phyloP scores from a whole-genome alignment of 2,797 vertebrate genomes.

The Bradypus variegatus region DNA sequence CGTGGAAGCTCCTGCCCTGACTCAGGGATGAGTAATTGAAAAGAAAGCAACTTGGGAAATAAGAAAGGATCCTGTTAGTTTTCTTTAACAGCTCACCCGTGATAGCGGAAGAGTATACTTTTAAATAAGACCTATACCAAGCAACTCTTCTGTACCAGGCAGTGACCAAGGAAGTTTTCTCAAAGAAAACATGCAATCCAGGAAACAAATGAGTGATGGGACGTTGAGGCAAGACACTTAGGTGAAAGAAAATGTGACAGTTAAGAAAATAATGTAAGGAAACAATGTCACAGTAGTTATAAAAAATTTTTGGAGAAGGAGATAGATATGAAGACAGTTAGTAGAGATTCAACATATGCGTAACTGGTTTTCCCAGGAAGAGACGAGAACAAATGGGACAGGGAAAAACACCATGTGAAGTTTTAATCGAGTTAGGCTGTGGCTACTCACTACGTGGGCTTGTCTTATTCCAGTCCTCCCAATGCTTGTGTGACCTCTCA shows the following conservation, averaged over 20 bases:
- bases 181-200: not conserved
- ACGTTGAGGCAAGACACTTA: not conserved
- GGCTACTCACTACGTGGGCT: not conserved
- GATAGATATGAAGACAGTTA: not conserved
- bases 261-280: conserved; percentile 12
- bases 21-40: conserved; percentile 39
- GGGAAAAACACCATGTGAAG: not conserved
- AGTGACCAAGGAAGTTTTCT: not conserved
- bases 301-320: not conserved
- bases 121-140: not conserved
- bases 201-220: not conserved
- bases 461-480: not conserved
- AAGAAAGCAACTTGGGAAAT: not conserved
- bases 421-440: not conserved
- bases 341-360: not conserved
- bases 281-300: not conserved
- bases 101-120: not conserved
- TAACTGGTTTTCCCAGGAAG: not conserved
- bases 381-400: not conserved
- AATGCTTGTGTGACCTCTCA: not conserved
- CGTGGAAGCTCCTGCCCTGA: conserved; percentile 22
- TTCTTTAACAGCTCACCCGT: not conserved
- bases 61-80: not conserved
- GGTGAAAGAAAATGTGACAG: not conserved
- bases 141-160: not conserved